Evolutionary conservation across 2,797 vertebrate species (phyloP), one percentile per base, ranked within the genome.

Genomic region (Phrynocephalus vlangalii): DNA sequence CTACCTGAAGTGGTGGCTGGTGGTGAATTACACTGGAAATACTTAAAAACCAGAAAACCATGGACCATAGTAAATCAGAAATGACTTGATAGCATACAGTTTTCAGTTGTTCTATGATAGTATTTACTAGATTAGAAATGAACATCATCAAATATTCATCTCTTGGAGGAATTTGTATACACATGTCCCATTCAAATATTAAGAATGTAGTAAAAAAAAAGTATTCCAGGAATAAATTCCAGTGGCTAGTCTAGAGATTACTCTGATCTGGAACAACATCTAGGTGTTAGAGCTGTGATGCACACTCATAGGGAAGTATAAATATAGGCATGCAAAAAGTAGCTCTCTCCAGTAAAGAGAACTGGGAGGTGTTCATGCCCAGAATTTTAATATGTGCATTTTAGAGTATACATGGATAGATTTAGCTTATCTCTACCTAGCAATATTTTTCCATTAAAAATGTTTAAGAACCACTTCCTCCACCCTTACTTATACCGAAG

Each of bases 171-270:
- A 26, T 5, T 20, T 85, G 52, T 67, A 80, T 28, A 89, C 76
- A 84, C 30, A 90, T 50, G 22, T 89, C 1, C 0, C 0, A 1
- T 26, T 86, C 48, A 87, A 44, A 20, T 67, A 56, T 28, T 72
- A 76, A 60, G 89, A 77, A 75, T 72, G 67, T 26, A 71, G 67
- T 82, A 44, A 88, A 73, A 60, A 82, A 88, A 60, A 82, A 88
- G 18, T 86, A 84, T 13, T 88, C 20, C n/a, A 33, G n/a, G 71
- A 52, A 28, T 80, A 84, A 84, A 88, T 6, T 28, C 18, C 30
- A 38, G 28, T 26, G 0, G 11, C 44, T 87, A 33, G 30, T 75
- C 33, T 22, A 63, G 30, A 38, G 44, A 26, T 73, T 67, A 52
- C n/a, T 81, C 68, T 66, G 33, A 20, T 63, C 20, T 88, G 71